Evolutionary conservation across 2,113 vertebrate genomes (phyloP), one percentile per base, ranked within the genome.

Genomic region (Nothoprocta perdicaria): DNA sequence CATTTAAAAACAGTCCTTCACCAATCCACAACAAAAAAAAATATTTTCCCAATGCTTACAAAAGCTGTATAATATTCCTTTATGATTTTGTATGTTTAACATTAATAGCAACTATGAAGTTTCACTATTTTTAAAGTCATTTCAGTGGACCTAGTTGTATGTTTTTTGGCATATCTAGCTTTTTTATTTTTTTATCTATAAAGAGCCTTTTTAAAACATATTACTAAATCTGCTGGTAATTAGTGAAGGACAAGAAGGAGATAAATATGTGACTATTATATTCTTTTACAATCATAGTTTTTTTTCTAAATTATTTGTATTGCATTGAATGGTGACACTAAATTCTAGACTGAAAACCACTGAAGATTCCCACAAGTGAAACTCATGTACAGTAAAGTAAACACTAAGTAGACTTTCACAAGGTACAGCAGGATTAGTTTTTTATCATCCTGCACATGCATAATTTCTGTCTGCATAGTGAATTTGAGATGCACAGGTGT

Each of bases 251-350:
- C 40, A 73, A 33, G 13, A 80, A 2, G 8, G 45, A 69, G 14
- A 21, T 33, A 17, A 72, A 74, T 60, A 90, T 38, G 53, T 79
- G 61, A 88, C 96, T 95, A 91, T 73, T 41, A 83, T 52, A 40
- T 15, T 89, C 45, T 9, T 96, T 82, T 88, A 95, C 53, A 93
- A 77, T 14, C 46, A 91, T 65, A 35, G 69, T 87, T 69, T 90
- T 83, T 94, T 84, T 86, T 33, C 29, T 76, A n/a, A n/a, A n/a
- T n/a, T n/a, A n/a, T 85, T 95, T 84, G 46, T 86, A 89, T 63
- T 89, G 74, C 88, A 68, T 88, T 35, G 50, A 74, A 92, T 33
- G 92, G 73, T 29, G 93, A 65, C 31, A 86, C 52, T 81, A 92
- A 92, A 90, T 85, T 81, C 79, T 83, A 91, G 63, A 86, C 68